Evolutionary conservation across 2,797 vertebrate species (phyloP).

Genomic region (Tragelaphus oryx): DNA sequence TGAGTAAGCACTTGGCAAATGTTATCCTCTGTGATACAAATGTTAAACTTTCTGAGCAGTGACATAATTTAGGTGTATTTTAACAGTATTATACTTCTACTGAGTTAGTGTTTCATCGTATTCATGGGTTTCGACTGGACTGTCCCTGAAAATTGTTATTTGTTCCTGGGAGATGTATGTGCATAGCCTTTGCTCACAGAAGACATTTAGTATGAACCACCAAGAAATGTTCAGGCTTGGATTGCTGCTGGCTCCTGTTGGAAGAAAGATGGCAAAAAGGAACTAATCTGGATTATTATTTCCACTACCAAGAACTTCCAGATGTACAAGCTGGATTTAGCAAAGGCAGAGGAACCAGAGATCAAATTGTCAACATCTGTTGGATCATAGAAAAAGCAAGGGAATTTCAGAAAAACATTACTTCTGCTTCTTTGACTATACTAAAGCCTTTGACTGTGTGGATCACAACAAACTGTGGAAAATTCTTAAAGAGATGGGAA

Average conservation of each 20-base stretch:
- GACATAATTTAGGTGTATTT: not conserved
- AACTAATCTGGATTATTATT: not conserved
- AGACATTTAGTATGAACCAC: not conserved
- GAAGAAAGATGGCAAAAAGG: not conserved
- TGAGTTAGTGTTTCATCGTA: constrained; percentile 19
- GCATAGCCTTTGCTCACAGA: not conserved
- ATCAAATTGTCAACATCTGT: not conserved
- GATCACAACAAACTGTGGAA: not conserved
- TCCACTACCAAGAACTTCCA: not conserved
- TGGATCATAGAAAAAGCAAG: not conserved
- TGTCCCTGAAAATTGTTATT: constrained; percentile 5
- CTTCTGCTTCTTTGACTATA: not conserved
- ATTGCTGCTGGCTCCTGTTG: not conserved
- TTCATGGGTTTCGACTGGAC: not conserved
- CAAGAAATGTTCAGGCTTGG: not conserved
- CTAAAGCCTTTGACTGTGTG: not conserved
- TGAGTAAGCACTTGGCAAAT: constrained; percentile 7
- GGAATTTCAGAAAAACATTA: not conserved
- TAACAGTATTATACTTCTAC: not conserved
- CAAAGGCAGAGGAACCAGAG: not conserved
- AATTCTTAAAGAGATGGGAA: not conserved
- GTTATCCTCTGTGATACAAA: constrained; percentile 17
- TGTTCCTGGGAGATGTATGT: not conserved
- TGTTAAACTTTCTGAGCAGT: constrained; percentile 3
- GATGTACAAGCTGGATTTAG: not conserved